Evolutionary conservation across 35 echinoderm and acorn worm genomes (phyloP).

Genomic region (Hemicentrotus pulcherrimus): DNA sequence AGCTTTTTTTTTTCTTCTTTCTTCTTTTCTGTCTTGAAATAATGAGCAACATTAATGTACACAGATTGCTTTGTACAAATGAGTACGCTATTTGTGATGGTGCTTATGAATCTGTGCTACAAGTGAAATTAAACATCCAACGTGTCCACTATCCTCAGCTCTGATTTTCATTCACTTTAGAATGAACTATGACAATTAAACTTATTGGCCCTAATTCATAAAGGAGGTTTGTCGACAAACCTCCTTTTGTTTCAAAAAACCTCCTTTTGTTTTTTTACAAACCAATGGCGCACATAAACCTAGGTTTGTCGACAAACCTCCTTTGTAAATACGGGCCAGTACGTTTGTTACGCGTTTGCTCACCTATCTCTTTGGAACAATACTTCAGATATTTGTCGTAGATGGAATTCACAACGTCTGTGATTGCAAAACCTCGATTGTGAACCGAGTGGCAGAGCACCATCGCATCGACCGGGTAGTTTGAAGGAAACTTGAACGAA

Average conservation of each 20-base stretch:
- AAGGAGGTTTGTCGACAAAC: too few species aligned
- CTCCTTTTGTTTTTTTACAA: too few species aligned
- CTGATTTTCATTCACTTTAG: neutral
- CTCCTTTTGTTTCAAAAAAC: too few species aligned
- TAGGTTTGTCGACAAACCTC: too few species aligned
- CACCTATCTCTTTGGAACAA: neutral
- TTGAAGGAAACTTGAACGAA: neutral
- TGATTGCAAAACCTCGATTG: neutral
- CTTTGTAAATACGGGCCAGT: too few species aligned
- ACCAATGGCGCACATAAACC: too few species aligned
- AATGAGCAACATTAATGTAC: too few species aligned
- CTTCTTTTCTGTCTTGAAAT: too few species aligned
- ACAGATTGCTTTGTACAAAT: too few species aligned
- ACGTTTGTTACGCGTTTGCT: too few species aligned
- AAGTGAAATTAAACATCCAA: neutral
- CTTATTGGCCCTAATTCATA: neutral
- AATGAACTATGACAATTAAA: neutral
- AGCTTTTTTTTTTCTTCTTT: too few species aligned
- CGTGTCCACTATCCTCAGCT: neutral
- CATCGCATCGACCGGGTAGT: constrained; percentile 35
- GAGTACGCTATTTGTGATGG: too few species aligned
- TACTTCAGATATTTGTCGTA: constrained; percentile 30
- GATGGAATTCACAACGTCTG: constrained; percentile 5
- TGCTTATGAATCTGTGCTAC: neutral
- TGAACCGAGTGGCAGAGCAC: constrained; percentile 12